A percentile compares a stretch with the other conserved stretches of the same genome.
These are phyloP conservation scores for Silurus aristotelis DNA, from an alignment of 2,797 vertebrate species.

Conservation along the genomic window DNA sequence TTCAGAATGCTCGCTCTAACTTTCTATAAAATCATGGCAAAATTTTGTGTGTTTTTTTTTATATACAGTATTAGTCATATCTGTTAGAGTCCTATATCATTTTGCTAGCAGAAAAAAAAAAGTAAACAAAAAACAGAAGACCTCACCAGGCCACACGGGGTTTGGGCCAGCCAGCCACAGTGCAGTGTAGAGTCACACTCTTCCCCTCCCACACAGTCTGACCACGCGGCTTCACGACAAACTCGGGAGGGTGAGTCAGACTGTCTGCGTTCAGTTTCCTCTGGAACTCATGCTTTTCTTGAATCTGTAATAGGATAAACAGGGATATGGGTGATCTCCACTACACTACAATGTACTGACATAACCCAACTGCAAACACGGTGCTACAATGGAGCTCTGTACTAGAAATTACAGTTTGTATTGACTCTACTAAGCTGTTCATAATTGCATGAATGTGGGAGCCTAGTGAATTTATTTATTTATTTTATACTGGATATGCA, in stretches of 20 bases:
- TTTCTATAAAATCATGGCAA: neutral
- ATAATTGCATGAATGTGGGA: neutral
- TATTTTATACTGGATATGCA: neutral
- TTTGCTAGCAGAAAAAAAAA: neutral
- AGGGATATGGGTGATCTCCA: neutral
- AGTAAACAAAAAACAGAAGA: neutral
- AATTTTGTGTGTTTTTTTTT: neutral
- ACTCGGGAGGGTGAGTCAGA: conserved; percentile 87
- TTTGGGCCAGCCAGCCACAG: conserved; percentile 92
- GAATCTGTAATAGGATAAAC: conserved; percentile 73
- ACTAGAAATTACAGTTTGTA: neutral
- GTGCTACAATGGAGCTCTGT: neutral
- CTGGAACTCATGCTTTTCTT: conserved; percentile 86
- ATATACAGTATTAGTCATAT: too few species aligned
- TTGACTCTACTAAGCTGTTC: neutral
- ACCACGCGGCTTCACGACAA: conserved; percentile 87
- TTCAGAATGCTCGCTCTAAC: neutral
- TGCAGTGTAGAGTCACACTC: conserved; percentile 86
- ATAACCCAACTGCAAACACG: neutral
- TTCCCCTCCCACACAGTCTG: conserved; percentile 95
- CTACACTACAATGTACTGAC: neutral
- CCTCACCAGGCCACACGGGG: conserved; percentile 89
- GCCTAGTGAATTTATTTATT: neutral
- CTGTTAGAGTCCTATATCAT: neutral
- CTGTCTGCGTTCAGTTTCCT: conserved; percentile 91